Base-by-base conservation (phyloP, 2,113 vertebrate genomes). In the Sitta europaea region DNA sequence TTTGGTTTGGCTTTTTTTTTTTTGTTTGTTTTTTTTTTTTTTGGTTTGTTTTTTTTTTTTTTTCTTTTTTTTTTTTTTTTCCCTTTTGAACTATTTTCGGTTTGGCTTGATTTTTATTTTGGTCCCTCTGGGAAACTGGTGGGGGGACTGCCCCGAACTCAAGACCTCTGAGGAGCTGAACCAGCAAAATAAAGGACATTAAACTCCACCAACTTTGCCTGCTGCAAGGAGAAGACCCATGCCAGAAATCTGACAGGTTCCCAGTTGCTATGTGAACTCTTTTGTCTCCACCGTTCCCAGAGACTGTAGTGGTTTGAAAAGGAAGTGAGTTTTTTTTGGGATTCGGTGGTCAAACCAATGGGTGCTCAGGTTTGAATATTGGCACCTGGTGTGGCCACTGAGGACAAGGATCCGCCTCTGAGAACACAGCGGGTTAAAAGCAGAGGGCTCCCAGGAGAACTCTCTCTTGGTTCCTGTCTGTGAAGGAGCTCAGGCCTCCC, bases 51-150 rank as follows among this genome's bases (percentile, higher is more conserved):
- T 17, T 29, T 33, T 54, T 47, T 22, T 29, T 18, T 6, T 36
- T 50, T 36, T 20, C 5, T 27, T 33, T 20, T 10, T 3, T 3
- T 28, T 13, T 29, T 42, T 54, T 47, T 22, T 22, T 14, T 14
- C 7, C 15, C 8, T 12, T 5, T 62, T 22, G 15, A 29, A 18
- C 31, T 43, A 20, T n/a, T 65, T 63, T 43, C 6, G 6, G 33
- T 38, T 78, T 78, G 48, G 24, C 18, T 43, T 73, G 17, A 27
- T 43, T 78, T 53, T 29, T 8, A 29, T 43, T 35, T 13, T 0
- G n/a, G 31, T 14, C 24, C 24, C 19, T 35, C 9, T 0, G 14
- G 59, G 38, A 19, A 35, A 24, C 38, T 0, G 1, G 19, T 3
- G 4, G 4, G 14, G 58, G 15, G 9, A 53, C 59, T 1, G 0